Percentiles rank a stretch among this genome's conserved stretches.
Conservation (phyloP, 2,113 vertebrate genomes). For the Salvelinus sp. region DNA sequence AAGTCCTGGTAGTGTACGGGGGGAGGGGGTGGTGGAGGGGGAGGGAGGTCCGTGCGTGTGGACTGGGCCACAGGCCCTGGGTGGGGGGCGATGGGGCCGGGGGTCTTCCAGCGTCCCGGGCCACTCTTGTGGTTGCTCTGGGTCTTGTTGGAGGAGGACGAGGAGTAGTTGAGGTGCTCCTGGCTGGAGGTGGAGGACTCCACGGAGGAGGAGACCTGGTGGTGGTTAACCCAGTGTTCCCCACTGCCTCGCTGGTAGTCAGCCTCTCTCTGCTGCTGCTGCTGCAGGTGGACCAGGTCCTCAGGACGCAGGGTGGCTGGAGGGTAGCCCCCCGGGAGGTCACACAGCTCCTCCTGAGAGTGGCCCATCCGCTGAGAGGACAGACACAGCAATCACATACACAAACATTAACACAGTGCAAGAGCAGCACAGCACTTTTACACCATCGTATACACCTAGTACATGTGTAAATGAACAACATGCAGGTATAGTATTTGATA, state of each 20-base stretch:
- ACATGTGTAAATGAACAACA: too few species aligned
- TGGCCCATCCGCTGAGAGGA: constrained; percentile 79
- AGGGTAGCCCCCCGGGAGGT: constrained; percentile 65
- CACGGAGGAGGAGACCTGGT: constrained; percentile 82
- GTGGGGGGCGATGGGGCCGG: constrained; percentile 61
- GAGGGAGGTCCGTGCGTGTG: constrained; percentile 86
- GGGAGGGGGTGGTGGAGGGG: constrained; percentile 87
- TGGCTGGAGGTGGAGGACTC: constrained; percentile 95
- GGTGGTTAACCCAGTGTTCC: constrained; percentile 81
- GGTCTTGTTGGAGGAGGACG: constrained; percentile 64
- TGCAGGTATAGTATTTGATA: too few species aligned
- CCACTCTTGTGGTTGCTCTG: constrained; percentile 86
- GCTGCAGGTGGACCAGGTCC: constrained; percentile 73
- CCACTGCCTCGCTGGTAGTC: constrained; percentile 76
- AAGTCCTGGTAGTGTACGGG: constrained; percentile 80
- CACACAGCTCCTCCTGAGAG: constrained; percentile 89
- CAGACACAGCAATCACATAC: constrained; percentile 6
- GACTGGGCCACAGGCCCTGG: constrained; percentile 75
- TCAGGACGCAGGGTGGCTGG: constrained; percentile 79
- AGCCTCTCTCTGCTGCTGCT: constrained; percentile 69
- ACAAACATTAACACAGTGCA: neutral
- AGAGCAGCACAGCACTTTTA: too few species aligned
- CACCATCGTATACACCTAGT: too few species aligned
- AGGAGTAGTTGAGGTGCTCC: constrained; percentile 92
- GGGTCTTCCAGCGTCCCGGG: constrained; percentile 96